These are phyloP conservation scores for Agrochola lychnidis DNA, from an alignment of 2,888 invertebrate species.

Conservation along the genomic window DNA sequence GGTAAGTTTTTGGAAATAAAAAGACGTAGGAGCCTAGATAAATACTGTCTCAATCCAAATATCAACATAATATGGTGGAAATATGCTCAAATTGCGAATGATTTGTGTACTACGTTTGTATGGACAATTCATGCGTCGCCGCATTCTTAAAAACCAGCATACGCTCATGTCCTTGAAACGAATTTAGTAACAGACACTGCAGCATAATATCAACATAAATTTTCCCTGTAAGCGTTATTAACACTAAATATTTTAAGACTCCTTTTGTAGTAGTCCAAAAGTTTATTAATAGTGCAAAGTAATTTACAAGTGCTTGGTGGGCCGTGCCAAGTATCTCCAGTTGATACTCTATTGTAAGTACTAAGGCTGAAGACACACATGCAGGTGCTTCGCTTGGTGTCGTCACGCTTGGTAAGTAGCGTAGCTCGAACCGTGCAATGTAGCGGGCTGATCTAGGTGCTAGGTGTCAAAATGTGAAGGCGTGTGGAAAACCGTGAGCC, in stretches of 20 bases:
- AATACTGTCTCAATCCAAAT: no score
- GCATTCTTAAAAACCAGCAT: neutral
- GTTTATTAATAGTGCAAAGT: slow-evolving; percentile 51
- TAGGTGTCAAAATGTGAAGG: neutral
- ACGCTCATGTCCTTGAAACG: slow-evolving; percentile 12
- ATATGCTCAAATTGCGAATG: no score
- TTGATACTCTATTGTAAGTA: neutral
- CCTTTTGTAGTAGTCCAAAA: slow-evolving; percentile 40
- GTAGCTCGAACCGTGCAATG: neutral
- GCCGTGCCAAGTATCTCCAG: slow-evolving; percentile 35
- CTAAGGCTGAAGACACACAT: neutral
- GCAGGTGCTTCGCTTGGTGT: neutral
- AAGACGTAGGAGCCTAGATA: no score
- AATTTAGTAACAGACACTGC: slow-evolving; percentile 28
- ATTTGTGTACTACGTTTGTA: no score
- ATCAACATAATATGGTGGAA: no score
- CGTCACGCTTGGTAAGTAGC: no score
- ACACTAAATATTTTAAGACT: slow-evolving; percentile 49
- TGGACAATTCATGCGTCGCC: no score
- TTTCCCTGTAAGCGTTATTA: slow-evolving; percentile 37
- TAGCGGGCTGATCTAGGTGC: neutral
- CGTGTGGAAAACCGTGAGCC: neutral
- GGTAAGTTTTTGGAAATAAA: no score
- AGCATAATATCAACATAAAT: slow-evolving; percentile 37
- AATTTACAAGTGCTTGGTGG: slow-evolving; percentile 27